Evolutionary conservation across 1,140 invertebrate genomes (phyloP).

Genomic region (Acromyrmex echinatior): DNA sequence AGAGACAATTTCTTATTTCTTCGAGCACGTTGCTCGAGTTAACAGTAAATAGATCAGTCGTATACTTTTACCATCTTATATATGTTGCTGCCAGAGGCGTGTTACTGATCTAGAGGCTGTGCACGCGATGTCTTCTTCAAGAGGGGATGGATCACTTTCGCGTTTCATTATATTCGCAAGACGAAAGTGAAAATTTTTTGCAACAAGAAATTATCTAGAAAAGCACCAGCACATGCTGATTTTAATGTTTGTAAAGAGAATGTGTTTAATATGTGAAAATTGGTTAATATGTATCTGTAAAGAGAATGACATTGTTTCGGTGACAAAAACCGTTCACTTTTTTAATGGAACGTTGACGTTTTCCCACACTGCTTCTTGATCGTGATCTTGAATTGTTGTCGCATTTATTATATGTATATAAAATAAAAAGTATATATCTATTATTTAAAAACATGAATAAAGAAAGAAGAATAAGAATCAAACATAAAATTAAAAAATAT

Average conservation of each 20-base stretch:
- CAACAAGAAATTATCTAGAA: constrained; percentile 19
- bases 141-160: constrained; percentile 72
- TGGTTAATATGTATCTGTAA: background rate
- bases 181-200: constrained; percentile 73
- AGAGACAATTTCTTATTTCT: background rate
- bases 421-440: background rate
- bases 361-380: background rate
- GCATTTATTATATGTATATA: background rate
- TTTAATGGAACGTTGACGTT: constrained; percentile 17
- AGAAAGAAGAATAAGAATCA: background rate
- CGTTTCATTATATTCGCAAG: constrained; percentile 41
- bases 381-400: constrained; percentile 5
- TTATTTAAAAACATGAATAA: background rate
- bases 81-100: constrained; percentile 38
- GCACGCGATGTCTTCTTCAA: constrained; percentile 27
- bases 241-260: constrained; percentile 7
- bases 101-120: constrained; percentile 35
- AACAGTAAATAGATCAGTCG: constrained; percentile 63
- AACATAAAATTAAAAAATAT: background rate
- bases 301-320: constrained; percentile 15
- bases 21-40: constrained; percentile 18
- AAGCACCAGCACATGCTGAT: background rate
- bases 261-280: too few species aligned
- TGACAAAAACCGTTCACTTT: background rate
- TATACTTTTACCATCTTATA: constrained; percentile 68